Percentiles rank a stretch among this genome's conserved stretches.
Evolutionary conservation across 2,888 invertebrate genomes (phyloP).

Genomic region (Ernsta delagoae): DNA sequence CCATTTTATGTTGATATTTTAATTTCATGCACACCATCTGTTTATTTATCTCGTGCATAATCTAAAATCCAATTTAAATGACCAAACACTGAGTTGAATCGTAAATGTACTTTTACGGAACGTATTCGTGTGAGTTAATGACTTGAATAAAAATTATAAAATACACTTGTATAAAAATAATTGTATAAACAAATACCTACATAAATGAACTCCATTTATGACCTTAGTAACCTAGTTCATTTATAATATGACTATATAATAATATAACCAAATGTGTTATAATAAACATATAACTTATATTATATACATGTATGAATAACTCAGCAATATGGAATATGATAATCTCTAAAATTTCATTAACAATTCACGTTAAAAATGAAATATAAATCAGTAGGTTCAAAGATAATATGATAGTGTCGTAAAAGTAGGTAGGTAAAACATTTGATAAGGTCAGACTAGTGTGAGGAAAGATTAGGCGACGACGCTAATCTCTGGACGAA

Average conservation of each 20-base stretch:
- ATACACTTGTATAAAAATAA: no score
- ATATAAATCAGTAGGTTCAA: background rate
- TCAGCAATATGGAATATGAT: no score
- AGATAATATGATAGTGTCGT: background rate
- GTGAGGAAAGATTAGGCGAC: slow-evolving; percentile 26
- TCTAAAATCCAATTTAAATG: slow-evolving; percentile 1
- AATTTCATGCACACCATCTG: slow-evolving; percentile 5
- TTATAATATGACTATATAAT: no score
- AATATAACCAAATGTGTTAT: no score
- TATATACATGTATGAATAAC: no score
- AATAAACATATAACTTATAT: no score
- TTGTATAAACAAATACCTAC: no score
- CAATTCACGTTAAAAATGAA: no score
- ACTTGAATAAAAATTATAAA: no score
- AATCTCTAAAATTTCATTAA: no score
- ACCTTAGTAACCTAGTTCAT: no score
- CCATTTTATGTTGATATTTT: slow-evolving; percentile 10
- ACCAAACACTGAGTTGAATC: background rate
- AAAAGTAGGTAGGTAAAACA: background rate
- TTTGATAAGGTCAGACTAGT: slow-evolving; percentile 13
- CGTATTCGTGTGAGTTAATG: background rate
- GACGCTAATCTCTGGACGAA: slow-evolving; percentile 34
- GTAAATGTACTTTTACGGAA: background rate
- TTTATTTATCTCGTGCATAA: background rate
- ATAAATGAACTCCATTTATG: no score